Base-by-base conservation (phyloP, 2,797 vertebrate species). In the Eutrigla gurnardus region DNA sequence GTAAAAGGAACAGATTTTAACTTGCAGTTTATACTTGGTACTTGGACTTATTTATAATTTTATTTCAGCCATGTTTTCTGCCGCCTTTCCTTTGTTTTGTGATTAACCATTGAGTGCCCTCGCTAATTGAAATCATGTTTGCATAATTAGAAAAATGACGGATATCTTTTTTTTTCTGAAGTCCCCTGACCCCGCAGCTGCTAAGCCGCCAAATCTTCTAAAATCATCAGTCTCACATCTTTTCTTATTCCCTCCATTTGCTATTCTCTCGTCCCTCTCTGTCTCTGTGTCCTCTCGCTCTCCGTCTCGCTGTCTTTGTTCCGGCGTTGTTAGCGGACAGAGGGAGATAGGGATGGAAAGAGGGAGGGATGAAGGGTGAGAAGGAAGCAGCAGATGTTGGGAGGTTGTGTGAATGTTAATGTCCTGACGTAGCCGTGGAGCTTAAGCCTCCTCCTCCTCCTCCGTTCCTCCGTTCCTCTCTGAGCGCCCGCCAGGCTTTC, bases 351-450 rank as follows among this genome's bases (percentile, higher is more conserved):
- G 86, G 86, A 84, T 81, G 81, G 78, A 81, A 68, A 66, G 73
- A 70, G 80, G 84, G 84, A 85, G 77, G 80, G 80, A 88, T 86
- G 82, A 87, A 91, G 90, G 88, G 86, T 10, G 66, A 89, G 86
- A 78, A 91, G 89, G 86, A 92, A 88, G 89, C 88, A 94, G 93
- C 98, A 99, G 97, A 98, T 98, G 98, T 97, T 97, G 95, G 96
- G 90, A 95, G 96, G 95, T 95, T 96, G 91, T 96, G 94, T 97
- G 97, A 97, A 99, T 99, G 96, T 96, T 97, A 99, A 98, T 98
- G 95, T 96, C 91, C 93, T 95, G 94, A 96, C 95, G 93, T 94
- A 96, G 95, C 86, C 45, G 81, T 89, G 83, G 92, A 94, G 95
- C 94, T 96, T 97, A 97, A 97, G 94, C 95, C 93, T 90, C 81